Conservation (phyloP, 2,113 vertebrate species). For the Mungos mungo region DNA sequence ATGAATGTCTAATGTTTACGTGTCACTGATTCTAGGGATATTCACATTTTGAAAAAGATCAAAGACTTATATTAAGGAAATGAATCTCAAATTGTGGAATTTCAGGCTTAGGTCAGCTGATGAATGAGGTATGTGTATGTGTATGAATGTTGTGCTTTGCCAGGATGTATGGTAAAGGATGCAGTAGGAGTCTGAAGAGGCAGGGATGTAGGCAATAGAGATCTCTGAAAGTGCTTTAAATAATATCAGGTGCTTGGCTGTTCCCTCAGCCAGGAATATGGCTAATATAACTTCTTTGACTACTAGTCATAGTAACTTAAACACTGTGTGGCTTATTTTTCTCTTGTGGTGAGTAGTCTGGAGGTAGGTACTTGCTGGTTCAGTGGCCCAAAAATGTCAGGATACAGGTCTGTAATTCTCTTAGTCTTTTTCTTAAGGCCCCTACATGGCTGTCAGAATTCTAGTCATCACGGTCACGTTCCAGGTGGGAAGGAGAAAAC, state of each 20-base stretch:
- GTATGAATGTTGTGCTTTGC: not conserved
- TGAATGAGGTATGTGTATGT: not conserved
- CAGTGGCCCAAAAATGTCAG: not conserved
- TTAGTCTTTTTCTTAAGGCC: not conserved
- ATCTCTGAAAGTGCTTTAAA: not conserved
- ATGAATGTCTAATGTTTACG: not conserved
- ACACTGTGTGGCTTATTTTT: not conserved
- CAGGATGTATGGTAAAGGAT: not conserved
- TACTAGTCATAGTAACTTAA: not conserved
- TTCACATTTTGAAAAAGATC: constrained; percentile 23
- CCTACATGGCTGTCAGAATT: not conserved
- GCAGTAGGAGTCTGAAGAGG: not conserved
- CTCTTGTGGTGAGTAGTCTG: not conserved
- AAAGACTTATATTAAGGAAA: constrained; percentile 28
- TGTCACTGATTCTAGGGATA: not conserved
- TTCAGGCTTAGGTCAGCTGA: not conserved
- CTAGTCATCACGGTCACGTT: not conserved
- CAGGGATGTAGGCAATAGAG: not conserved
- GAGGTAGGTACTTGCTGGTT: not conserved
- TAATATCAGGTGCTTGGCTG: not conserved
- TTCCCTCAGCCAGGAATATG: not conserved
- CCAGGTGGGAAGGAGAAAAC: not conserved
- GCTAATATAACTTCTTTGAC: not conserved
- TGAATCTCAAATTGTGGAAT: constrained; percentile 1
- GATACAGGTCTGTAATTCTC: not conserved